A percentile compares a stretch with the other conserved stretches of the same genome.
Evolutionary conservation across 2,797 vertebrate genomes (phyloP).

Genomic region (Schizothorax lantsangensis): DNA sequence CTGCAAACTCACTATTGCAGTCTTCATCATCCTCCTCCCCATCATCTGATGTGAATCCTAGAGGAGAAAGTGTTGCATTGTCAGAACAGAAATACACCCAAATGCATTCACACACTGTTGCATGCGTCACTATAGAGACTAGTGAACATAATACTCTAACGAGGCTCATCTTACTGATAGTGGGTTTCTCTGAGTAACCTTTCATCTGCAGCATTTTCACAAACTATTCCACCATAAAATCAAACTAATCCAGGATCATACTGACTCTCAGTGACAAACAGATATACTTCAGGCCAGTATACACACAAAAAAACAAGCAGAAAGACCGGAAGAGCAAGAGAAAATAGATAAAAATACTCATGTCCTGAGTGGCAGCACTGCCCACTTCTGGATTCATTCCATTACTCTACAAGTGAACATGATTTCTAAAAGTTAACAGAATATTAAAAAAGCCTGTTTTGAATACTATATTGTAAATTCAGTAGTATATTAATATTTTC

Average conservation of each 20-base stretch:
- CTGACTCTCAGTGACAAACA: constrained; percentile 27
- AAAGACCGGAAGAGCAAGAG: constrained; percentile 22
- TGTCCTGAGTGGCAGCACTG: constrained; percentile 13
- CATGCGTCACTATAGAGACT: constrained; percentile 23
- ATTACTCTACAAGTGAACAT: not conserved
- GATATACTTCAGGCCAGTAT: not conserved
- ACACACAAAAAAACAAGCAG: not conserved
- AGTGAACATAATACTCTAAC: constrained; percentile 31
- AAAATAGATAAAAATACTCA: not conserved
- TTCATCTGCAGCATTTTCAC: not conserved
- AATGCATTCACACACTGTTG: constrained; percentile 3
- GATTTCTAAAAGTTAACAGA: not conserved
- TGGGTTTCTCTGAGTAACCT: not conserved
- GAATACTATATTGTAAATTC: not conserved
- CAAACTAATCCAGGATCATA: not conserved
- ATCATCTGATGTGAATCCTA: constrained; percentile 72
- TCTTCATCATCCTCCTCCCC: constrained; percentile 68
- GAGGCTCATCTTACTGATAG: constrained; percentile 32
- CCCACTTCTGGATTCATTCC: not conserved
- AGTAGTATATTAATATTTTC: not conserved
- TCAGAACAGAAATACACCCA: constrained; percentile 10
- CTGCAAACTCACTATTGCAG: constrained; percentile 73
- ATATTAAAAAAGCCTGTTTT: not conserved
- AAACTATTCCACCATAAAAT: not conserved
- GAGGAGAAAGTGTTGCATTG: not conserved